Evolutionary conservation across 2,113 vertebrate species (phyloP).

Genomic region (Limanda limanda): DNA sequence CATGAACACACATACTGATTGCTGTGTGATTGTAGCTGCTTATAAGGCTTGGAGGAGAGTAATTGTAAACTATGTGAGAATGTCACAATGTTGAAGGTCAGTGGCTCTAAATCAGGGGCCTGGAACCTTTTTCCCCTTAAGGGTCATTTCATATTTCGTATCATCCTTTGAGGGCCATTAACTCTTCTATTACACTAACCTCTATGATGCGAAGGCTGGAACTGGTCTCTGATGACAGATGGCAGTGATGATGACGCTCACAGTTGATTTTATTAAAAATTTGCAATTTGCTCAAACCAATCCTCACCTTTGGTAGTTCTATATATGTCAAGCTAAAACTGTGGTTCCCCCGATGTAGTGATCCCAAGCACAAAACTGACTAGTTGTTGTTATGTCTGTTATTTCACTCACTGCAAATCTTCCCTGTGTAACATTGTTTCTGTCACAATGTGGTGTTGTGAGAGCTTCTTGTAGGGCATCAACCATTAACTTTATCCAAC

Average conservation of each 20-base stretch:
- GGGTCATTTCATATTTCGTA: background rate
- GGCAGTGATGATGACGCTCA: background rate
- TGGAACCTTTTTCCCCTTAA: background rate
- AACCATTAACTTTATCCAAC: no score
- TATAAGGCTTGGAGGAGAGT: background rate
- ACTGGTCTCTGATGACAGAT: background rate
- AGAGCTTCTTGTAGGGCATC: no score
- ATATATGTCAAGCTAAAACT: background rate
- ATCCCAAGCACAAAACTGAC: no score
- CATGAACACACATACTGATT: constrained; percentile 17
- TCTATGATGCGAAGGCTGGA: background rate
- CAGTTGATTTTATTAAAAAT: background rate
- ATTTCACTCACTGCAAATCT: no score
- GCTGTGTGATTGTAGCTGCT: constrained; percentile 13
- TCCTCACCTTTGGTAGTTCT: background rate
- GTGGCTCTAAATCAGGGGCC: background rate
- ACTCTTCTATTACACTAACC: background rate
- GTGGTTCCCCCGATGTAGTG: no score
- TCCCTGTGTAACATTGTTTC: no score
- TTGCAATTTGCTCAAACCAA: background rate
- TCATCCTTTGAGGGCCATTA: background rate
- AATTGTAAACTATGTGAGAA: constrained; percentile 26
- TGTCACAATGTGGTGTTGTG: no score
- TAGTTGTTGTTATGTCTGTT: no score
- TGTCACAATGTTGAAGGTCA: constrained; percentile 38